phyloP scores from a whole-genome alignment of 2,797 vertebrate species.

The Danionella dracula region DNA sequence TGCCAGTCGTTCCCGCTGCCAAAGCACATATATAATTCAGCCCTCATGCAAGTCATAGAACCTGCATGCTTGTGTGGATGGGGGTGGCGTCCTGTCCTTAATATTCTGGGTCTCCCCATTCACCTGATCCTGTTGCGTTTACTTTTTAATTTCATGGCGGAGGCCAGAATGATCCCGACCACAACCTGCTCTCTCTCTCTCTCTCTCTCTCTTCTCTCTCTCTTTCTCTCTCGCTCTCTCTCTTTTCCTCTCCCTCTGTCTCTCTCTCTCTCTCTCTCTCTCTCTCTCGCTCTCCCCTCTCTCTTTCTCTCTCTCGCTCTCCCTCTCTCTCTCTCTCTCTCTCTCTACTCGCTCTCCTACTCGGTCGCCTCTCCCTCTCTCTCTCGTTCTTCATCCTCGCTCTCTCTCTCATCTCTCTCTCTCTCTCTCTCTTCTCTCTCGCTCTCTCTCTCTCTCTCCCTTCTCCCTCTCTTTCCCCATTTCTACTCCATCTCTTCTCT shows the following conservation, averaged over 20 bases:
- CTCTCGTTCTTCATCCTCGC: too few relatives aligned
- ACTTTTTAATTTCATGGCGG: conserved; percentile 56
- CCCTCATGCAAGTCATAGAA: conserved; percentile 68
- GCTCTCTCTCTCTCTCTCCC: too few relatives aligned
- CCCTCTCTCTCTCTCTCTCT: conserved; percentile 15
- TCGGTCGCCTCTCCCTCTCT: conserved; percentile 32
- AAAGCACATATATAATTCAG: conserved; percentile 70
- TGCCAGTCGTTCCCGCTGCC: conserved; percentile 70
- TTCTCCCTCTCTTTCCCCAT: too few relatives aligned
- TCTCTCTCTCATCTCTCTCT: too few relatives aligned
- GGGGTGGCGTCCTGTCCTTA: conserved; percentile 37
- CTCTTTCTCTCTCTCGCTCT: conserved; percentile 28
- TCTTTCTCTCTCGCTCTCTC: conserved; percentile 22
- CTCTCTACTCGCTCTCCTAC: too few relatives aligned
- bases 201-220: conserved; percentile 22
- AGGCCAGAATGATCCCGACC: conserved; percentile 47
- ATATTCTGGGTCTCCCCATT: conserved; percentile 18
- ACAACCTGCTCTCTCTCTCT: too few relatives aligned
- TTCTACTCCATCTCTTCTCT: too few relatives aligned
- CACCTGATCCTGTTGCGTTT: conserved; percentile 46
- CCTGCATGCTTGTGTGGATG: conserved; percentile 46
- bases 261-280: conserved; percentile 27
- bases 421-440: too few relatives aligned
- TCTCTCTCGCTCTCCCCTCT: conserved; percentile 30
- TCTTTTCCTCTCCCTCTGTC: conserved; percentile 31